Evolutionary conservation across 2,888 invertebrate genomes (phyloP).

Genomic region (Scrobipalpa costella): DNA sequence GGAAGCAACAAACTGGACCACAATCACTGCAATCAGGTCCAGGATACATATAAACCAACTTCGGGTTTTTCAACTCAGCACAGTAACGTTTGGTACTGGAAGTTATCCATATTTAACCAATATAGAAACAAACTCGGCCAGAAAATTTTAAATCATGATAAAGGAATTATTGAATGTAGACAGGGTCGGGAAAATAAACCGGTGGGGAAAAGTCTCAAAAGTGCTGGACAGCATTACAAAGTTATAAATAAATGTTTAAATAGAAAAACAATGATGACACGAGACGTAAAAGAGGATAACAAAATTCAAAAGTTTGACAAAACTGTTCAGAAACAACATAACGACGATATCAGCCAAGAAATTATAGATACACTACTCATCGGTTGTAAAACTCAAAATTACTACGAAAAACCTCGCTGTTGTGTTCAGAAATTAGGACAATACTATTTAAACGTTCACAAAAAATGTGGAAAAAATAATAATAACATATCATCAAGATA

Average conservation of each 20-base stretch:
- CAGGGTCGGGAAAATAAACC: not conserved
- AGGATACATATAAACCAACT: too few relatives aligned
- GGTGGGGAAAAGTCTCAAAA: not conserved
- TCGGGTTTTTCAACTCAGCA: not conserved
- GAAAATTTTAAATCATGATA: not conserved
- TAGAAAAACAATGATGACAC: not conserved
- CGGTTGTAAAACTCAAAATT: constrained; percentile 12
- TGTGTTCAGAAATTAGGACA: constrained; percentile 5
- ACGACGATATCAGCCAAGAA: constrained; percentile 1
- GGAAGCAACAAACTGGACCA: not conserved
- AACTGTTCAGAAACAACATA: not conserved
- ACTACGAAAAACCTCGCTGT: not conserved
- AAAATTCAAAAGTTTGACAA: constrained; percentile 2
- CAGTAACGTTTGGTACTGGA: not conserved
- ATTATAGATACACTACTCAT: constrained; percentile 1
- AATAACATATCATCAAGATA: constrained; percentile 6
- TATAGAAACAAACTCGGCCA: not conserved
- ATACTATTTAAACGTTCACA: not conserved
- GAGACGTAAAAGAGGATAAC: constrained; percentile 2
- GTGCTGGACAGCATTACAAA: not conserved
- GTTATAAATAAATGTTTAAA: not conserved
- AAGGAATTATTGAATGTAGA: not conserved
- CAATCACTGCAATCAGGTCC: not conserved
- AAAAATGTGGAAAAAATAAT: not conserved
- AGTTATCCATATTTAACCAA: not conserved